Percentiles rank a stretch among this genome's conserved stretches.
phyloP scores from a whole-genome alignment of 2,888 invertebrate species.

The Harmothoe impar region DNA sequence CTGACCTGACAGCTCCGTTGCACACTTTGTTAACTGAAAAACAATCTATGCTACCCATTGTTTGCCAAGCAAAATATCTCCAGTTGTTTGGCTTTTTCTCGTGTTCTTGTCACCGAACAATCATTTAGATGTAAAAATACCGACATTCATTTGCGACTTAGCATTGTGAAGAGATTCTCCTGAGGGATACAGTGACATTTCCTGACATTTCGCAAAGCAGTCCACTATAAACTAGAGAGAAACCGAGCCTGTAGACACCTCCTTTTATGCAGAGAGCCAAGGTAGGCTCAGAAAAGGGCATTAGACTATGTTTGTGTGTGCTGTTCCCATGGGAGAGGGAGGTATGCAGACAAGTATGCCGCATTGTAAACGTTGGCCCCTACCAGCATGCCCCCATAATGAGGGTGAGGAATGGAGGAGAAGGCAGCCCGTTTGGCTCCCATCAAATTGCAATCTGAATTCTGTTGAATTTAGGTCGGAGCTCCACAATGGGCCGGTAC shows the following conservation, averaged over 20 bases:
- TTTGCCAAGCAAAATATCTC: neutral
- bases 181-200: constrained; percentile 31
- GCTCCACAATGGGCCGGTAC: neutral
- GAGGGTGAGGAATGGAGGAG: neutral
- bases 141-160: neutral
- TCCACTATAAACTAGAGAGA: neutral
- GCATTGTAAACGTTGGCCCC: neutral
- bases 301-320: neutral
- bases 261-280: neutral
- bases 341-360: neutral
- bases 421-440: neutral
- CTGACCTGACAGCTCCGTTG: no score
- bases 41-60: no score
- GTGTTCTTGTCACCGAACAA: neutral
- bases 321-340: neutral
- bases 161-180: neutral
- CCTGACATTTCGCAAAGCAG: neutral
- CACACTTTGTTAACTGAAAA: no score
- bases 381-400: constrained; percentile 22
- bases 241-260: neutral
- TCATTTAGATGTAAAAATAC: neutral
- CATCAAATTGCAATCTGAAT: constrained; percentile 19
- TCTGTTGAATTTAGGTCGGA: neutral
- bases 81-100: neutral
- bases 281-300: constrained; percentile 22